Evolutionary conservation across 2,888 invertebrate genomes (phyloP).

Genomic region (Drosophila meridiana): DNA sequence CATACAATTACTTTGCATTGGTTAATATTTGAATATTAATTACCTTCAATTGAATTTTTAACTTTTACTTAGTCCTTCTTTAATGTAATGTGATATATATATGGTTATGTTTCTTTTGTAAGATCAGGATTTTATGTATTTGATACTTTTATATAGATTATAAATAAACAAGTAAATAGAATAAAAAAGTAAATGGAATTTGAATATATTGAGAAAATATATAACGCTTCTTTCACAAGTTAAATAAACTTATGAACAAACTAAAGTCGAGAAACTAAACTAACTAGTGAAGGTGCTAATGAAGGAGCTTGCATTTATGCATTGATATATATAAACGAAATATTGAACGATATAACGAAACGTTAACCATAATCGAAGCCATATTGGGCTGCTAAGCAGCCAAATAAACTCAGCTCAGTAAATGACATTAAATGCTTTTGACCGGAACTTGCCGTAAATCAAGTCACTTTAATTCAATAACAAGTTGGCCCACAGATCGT

Average conservation of each 20-base stretch:
- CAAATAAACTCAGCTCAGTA: neutral
- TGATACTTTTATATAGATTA: too few species aligned
- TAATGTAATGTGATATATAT: too few species aligned
- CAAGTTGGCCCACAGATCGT: conserved; percentile 52
- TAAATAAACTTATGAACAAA: too few species aligned
- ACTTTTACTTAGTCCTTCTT: too few species aligned
- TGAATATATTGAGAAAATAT: too few species aligned
- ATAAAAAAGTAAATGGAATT: too few species aligned
- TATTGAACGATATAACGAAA: conserved; percentile 37
- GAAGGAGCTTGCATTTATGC: conserved; percentile 11
- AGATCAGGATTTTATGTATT: too few species aligned
- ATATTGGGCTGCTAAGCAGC: conserved; percentile 27
- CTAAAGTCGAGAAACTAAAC: neutral
- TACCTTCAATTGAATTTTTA: neutral
- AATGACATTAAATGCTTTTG: conserved; percentile 70
- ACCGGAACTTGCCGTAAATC: conserved; percentile 73
- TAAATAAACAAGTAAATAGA: too few species aligned
- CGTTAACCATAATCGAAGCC: conserved; percentile 31
- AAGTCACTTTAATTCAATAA: conserved; percentile 78
- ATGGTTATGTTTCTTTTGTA: too few species aligned
- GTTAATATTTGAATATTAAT: neutral
- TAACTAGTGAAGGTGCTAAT: neutral
- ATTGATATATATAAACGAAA: neutral
- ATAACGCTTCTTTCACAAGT: too few species aligned
- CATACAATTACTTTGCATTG: neutral